Evolutionary conservation across 2,888 invertebrate species (phyloP), one percentile per base, ranked within the genome.

Genomic region (Tenthredo mesomela): DNA sequence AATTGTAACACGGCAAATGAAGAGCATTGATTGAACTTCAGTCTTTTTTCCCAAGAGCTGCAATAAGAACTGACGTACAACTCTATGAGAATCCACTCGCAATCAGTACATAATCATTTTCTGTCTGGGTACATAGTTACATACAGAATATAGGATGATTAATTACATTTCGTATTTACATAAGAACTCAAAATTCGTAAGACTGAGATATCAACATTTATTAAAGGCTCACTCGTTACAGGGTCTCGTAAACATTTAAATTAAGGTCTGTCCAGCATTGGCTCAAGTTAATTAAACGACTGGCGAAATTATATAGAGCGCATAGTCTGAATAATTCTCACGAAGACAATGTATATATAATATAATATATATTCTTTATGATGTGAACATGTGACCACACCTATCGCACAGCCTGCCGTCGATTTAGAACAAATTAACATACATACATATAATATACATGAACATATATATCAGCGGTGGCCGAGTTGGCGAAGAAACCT

Each of bases 281-380:
- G 37, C 37, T 70, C 70, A n/a, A 37, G 37, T 37, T 70, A 70
- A 70, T 37, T 37, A n/a, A 70, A 70, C 70, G n/a, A n/a, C 70
- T 70, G 33, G 9, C 33, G 10, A 70, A 37, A 70, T 70, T 29
- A 70, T 29, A 70, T 37, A 37, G 29, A 70, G 70, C 37, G 37
- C n/a, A 37, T 7, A 70, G 4, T 33, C 4, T 18, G 18, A 25
- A 61, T 12, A 25, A 70, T 15, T 70, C 37, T 70, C 70, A 37
- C 18, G 18, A 70, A 70, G 37, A 37, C 70, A 40, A 18, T 70
- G 43, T 73, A 43, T 9, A 15, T 40, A 40, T 21, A 4, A 29
- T 29, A 29, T 29, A 29, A 1, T 29, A 29, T 29, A 29, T 21
- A 10, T 43, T 9, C 12, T 43, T 25, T 37, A n/a, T 43, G 12